These are phyloP conservation scores for Trinorchestia longiramus DNA, from an alignment of 1,140 invertebrate species.

Conservation along the genomic window DNA sequence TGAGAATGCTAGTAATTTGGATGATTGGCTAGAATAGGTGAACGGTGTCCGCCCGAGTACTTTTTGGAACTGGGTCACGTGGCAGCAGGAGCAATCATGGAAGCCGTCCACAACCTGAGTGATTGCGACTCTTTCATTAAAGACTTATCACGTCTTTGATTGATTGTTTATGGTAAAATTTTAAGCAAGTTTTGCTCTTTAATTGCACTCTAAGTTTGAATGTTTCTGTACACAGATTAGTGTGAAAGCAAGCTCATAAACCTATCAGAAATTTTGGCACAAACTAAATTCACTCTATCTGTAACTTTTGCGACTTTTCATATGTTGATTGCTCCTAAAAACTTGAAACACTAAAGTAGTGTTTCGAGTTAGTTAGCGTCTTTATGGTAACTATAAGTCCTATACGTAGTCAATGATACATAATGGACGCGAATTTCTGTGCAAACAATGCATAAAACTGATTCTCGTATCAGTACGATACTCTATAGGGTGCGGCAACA, in stretches of 20 bases:
- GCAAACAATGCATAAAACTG: too few relatives aligned
- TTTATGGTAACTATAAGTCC: too few relatives aligned
- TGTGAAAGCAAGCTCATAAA: not conserved
- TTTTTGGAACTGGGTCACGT: slow-evolving; percentile 29
- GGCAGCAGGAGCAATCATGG: not conserved
- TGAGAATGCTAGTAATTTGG: not conserved
- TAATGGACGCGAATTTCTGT: too few relatives aligned
- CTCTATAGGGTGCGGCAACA: too few relatives aligned
- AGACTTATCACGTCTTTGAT: not conserved
- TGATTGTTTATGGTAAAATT: not conserved
- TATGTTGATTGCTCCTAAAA: not conserved
- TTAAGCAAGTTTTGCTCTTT: not conserved
- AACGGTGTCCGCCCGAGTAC: not conserved
- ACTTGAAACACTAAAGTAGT: too few relatives aligned
- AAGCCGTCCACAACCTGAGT: not conserved
- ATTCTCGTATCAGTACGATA: too few relatives aligned
- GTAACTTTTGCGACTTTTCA: not conserved
- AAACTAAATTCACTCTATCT: not conserved
- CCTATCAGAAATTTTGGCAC: not conserved
- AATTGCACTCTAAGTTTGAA: not conserved
- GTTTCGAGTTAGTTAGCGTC: too few relatives aligned
- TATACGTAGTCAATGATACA: too few relatives aligned
- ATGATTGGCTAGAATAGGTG: not conserved
- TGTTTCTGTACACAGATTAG: not conserved
- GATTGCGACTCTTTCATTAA: slow-evolving; percentile 19